Percentiles rank a stretch among this genome's conserved stretches.
Conservation (phyloP, 2,797 vertebrate species). For the Xenops minutus region DNA sequence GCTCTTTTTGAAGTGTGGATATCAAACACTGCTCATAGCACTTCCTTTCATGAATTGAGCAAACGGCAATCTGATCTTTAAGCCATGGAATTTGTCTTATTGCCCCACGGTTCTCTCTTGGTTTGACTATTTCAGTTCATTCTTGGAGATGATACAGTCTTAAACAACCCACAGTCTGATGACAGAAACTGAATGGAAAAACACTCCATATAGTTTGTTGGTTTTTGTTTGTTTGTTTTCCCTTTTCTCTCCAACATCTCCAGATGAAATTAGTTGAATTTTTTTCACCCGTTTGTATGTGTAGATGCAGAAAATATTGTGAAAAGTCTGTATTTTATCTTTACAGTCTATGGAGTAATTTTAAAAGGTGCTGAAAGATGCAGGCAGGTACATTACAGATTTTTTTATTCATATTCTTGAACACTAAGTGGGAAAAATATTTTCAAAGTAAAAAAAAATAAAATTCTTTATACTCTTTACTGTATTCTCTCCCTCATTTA, state of each 20-base stretch:
- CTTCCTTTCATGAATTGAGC: neutral
- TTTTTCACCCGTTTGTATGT: neutral
- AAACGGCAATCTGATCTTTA: neutral
- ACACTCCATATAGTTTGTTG: neutral
- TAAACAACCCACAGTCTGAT: neutral
- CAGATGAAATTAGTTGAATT: neutral
- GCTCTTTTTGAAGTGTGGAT: neutral
- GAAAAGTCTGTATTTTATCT: neutral
- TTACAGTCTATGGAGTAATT: neutral
- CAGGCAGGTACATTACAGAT: neutral
- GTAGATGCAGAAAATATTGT: neutral
- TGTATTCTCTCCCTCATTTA: neutral
- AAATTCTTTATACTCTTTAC: neutral
- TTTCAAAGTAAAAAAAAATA: neutral
- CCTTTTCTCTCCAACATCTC: neutral
- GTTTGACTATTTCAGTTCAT: neutral
- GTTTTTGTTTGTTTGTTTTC: neutral
- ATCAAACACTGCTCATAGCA: neutral
- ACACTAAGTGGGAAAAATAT: neutral
- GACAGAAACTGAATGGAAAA: neutral
- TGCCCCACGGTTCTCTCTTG: neutral
- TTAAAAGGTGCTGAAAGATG: neutral
- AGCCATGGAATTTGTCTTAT: neutral
- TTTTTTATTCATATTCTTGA: neutral
- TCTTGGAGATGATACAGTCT: neutral